Evolutionary conservation across 2,888 invertebrate species (phyloP).

Genomic region (Campoplex nolae): DNA sequence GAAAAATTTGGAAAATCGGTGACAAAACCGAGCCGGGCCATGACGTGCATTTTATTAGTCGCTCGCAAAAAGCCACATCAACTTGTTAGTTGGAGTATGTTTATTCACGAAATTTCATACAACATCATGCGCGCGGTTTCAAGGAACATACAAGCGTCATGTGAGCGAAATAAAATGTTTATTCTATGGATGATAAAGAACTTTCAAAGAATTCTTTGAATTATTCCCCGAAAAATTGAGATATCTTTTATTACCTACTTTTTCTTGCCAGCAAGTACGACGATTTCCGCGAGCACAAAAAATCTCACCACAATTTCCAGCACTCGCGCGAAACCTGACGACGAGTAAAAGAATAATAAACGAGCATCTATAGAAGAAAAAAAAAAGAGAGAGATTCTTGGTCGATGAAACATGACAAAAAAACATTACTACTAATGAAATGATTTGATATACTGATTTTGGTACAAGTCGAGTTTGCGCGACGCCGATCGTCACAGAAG

Average conservation of each 20-base stretch:
- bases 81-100: neutral
- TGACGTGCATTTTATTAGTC: too few species aligned
- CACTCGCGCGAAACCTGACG: neutral
- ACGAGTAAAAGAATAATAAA: neutral
- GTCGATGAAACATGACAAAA: too few species aligned
- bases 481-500: too few species aligned
- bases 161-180: neutral
- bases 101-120: neutral
- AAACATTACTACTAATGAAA: too few species aligned
- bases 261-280: neutral
- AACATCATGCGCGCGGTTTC: neutral
- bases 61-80: too few species aligned
- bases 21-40: too few species aligned
- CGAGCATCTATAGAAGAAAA: too few species aligned
- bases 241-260: neutral
- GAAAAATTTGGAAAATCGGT: too few species aligned
- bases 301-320: neutral
- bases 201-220: neutral
- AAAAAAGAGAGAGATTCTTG: too few species aligned
- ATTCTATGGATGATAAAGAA: neutral
- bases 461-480: too few species aligned
- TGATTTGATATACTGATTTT: too few species aligned
- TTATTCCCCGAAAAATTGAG: neutral
- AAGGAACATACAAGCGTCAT: too few species aligned
- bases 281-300: neutral